Conservation (phyloP, 2,797 vertebrate genomes). For the Bryconaethiops microstoma region DNA sequence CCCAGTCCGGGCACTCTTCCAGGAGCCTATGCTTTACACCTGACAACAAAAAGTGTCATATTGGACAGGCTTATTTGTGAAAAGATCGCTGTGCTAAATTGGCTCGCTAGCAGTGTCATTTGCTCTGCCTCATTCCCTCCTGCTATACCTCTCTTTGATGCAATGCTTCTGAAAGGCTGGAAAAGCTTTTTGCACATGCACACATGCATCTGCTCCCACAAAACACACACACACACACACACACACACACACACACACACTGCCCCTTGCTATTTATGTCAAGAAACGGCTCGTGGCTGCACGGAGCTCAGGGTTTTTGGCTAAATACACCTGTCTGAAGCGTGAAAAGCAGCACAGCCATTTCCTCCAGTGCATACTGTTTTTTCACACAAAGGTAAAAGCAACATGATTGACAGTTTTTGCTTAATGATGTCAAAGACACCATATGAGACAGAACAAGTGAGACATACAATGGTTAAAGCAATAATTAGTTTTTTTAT, state of each 20-base stretch:
- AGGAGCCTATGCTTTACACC: slow-evolving; percentile 48
- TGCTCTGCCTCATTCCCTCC: slow-evolving; percentile 29
- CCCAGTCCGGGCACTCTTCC: slow-evolving; percentile 47
- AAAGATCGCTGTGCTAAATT: slow-evolving; percentile 49
- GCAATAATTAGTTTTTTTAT: not conserved
- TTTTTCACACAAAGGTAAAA: slow-evolving; percentile 6
- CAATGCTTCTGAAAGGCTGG: slow-evolving; percentile 41
- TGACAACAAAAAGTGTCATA: slow-evolving; percentile 44
- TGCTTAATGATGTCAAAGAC: slow-evolving; percentile 4
- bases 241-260: not conserved
- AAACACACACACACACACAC: slow-evolving; percentile 33
- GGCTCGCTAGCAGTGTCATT: slow-evolving; percentile 42
- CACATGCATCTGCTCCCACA: slow-evolving; percentile 7
- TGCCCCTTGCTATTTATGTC: slow-evolving; percentile 47
- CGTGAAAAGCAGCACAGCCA: slow-evolving; percentile 19
- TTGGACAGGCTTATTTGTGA: slow-evolving; percentile 44
- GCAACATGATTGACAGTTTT: not conserved
- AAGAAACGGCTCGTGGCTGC: slow-evolving; percentile 38
- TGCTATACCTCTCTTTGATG: slow-evolving; percentile 39
- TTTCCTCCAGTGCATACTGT: slow-evolving; percentile 9
- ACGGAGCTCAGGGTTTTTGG: slow-evolving; percentile 41
- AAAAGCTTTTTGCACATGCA: slow-evolving; percentile 26
- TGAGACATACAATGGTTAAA: not conserved
- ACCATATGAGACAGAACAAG: too few relatives aligned
- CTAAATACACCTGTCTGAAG: slow-evolving; percentile 54